These are phyloP conservation scores for Heliocidaris tuberculata DNA, from an alignment of 35 echinoderm and acorn worm genomes.

Conservation along the genomic window DNA sequence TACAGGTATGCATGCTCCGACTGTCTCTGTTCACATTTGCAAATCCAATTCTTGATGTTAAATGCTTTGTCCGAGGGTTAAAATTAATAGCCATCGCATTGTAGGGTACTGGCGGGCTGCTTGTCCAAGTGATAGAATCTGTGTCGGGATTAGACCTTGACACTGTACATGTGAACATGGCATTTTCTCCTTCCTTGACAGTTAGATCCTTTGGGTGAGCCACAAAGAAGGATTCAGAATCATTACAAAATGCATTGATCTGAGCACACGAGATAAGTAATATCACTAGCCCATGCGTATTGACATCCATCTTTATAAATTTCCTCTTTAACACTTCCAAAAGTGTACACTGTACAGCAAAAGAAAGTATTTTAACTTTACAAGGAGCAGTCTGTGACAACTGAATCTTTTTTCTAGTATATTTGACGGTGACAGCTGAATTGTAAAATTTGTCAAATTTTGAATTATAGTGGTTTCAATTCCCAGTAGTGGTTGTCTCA, in stretches of 20 bases:
- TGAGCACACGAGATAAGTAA: background rate
- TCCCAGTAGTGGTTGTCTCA: background rate
- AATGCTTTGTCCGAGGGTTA: background rate
- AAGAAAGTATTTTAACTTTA: background rate
- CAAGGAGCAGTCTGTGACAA: background rate
- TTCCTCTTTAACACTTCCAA: background rate
- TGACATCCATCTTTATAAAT: background rate
- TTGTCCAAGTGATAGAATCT: background rate
- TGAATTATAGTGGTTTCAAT: background rate
- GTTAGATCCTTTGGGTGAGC: background rate
- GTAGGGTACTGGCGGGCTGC: background rate
- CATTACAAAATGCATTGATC: background rate
- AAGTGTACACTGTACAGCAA: background rate
- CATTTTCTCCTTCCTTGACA: background rate
- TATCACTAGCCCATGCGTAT: background rate
- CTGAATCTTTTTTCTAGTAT: background rate
- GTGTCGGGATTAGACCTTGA: background rate
- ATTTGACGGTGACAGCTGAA: background rate
- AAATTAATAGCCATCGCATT: background rate
- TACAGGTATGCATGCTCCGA: background rate
- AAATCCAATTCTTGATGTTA: slow-evolving; percentile 11
- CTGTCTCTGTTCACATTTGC: background rate
- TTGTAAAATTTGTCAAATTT: background rate
- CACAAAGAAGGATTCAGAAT: background rate
- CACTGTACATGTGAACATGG: background rate